Conservation (phyloP, 1,140 invertebrate genomes). For the Drosophila prosaltans region DNA sequence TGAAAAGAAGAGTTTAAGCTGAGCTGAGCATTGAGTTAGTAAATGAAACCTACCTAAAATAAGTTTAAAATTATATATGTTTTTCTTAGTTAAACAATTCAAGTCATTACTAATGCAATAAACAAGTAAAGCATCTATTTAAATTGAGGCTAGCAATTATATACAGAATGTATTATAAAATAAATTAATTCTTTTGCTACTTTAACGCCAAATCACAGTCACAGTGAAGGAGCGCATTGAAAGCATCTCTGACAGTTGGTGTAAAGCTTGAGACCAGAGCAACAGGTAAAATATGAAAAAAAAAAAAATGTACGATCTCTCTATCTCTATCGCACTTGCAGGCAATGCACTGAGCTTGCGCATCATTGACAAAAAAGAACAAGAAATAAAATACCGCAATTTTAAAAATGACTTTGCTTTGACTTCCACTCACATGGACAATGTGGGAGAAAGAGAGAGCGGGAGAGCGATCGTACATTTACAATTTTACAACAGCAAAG, state of each 20-base stretch:
- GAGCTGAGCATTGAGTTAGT: too few species aligned
- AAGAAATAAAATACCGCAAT: conserved; percentile 32
- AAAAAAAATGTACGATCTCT: conserved; percentile 5
- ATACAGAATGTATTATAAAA: too few species aligned
- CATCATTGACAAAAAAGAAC: conserved; percentile 19
- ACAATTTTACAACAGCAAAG: conserved; percentile 28
- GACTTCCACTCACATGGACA: conserved; percentile 57
- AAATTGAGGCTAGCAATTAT: too few species aligned
- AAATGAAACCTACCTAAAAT: too few species aligned
- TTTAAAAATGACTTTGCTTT: conserved; percentile 71
- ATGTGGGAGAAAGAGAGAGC: neutral
- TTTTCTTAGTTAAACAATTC: too few species aligned
- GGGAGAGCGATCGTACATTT: conserved; percentile 14
- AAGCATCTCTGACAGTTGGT: conserved; percentile 17
- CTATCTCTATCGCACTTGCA: conserved; percentile 22
- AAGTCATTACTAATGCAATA: too few species aligned
- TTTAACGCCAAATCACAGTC: neutral
- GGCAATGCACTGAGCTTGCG: conserved; percentile 32
- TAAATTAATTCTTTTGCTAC: too few species aligned
- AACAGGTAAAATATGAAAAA: conserved; percentile 5
- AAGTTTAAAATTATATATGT: too few species aligned
- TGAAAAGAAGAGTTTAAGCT: too few species aligned
- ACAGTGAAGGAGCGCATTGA: neutral
- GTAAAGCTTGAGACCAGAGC: conserved; percentile 15
- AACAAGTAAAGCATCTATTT: too few species aligned